phyloP scores from a whole-genome alignment of 2,113 vertebrate species.

The Meleagris gallopavo region DNA sequence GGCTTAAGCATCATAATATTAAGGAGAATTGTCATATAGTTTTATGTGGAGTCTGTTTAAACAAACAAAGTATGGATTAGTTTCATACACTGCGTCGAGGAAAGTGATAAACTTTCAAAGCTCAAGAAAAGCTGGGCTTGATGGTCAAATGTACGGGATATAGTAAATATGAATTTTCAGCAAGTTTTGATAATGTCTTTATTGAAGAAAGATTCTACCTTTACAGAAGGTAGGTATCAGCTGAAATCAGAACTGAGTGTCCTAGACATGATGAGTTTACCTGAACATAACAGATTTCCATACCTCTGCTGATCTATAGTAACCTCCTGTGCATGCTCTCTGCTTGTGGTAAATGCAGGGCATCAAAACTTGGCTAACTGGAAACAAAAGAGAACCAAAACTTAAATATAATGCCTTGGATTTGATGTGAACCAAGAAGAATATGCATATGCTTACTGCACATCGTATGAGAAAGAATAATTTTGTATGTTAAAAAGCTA shows the following conservation, averaged over 20 bases:
- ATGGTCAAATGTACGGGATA: not conserved
- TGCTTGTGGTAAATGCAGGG: not conserved
- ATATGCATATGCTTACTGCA: not conserved
- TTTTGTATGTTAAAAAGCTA: not conserved
- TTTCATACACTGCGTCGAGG: not conserved
- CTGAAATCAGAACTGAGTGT: not conserved
- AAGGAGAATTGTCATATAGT: not conserved
- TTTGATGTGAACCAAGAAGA: not conserved
- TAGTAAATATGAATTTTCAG: not conserved
- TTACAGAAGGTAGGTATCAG: not conserved
- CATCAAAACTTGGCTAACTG: not conserved
- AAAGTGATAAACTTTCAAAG: not conserved
- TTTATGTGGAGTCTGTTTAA: not conserved
- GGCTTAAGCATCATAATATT: not conserved
- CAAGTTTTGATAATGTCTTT: not conserved
- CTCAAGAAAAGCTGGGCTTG: not conserved
- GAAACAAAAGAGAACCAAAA: not conserved
- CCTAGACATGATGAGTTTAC: not conserved
- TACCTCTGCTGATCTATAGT: not conserved
- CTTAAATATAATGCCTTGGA: not conserved
- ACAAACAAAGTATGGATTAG: not conserved
- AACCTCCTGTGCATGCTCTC: not conserved
- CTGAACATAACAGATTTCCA: not conserved
- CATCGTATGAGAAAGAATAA: not conserved
- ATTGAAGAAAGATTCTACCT: not conserved